Evolutionary conservation across 2,113 vertebrate genomes (phyloP).

Genomic region (Mystacornis crossleyi): DNA sequence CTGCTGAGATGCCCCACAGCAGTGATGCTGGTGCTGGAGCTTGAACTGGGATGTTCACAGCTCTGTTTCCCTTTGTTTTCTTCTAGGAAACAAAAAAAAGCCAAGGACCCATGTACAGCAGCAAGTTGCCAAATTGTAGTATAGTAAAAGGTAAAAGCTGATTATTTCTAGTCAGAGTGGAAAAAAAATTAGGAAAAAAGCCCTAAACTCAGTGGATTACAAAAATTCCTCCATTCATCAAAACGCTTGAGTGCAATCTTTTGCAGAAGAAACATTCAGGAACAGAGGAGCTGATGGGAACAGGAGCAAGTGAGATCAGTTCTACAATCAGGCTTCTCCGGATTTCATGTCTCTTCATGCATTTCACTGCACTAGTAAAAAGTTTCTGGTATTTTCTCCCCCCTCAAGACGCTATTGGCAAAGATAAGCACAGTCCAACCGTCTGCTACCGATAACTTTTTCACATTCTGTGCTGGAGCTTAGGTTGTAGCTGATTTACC

Average conservation of each 20-base stretch:
- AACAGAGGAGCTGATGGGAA: background rate
- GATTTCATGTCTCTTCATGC: background rate
- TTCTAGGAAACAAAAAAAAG: background rate
- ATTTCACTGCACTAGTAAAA: background rate
- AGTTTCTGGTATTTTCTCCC: background rate
- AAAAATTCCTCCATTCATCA: background rate
- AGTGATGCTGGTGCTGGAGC: background rate
- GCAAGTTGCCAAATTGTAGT: rapidly evolving
- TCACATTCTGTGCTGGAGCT: background rate
- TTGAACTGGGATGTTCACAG: background rate
- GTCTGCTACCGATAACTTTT: background rate
- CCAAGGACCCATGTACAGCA: background rate
- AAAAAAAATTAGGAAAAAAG: rapidly evolving
- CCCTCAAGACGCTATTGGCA: background rate
- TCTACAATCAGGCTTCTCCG: background rate
- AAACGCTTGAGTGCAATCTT: background rate
- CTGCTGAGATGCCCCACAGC: rapidly evolving
- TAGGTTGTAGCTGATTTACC: background rate
- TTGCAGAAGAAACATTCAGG: background rate
- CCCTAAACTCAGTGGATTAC: rapidly evolving
- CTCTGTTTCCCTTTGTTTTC: background rate
- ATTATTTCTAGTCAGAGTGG: background rate
- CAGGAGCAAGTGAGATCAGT: background rate
- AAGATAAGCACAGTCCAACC: background rate
- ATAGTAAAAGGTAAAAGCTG: background rate